Percentiles rank a stretch among this genome's conserved stretches.
Conservation (phyloP, 2,797 vertebrate species). For the Sebastes nivosus region DNA sequence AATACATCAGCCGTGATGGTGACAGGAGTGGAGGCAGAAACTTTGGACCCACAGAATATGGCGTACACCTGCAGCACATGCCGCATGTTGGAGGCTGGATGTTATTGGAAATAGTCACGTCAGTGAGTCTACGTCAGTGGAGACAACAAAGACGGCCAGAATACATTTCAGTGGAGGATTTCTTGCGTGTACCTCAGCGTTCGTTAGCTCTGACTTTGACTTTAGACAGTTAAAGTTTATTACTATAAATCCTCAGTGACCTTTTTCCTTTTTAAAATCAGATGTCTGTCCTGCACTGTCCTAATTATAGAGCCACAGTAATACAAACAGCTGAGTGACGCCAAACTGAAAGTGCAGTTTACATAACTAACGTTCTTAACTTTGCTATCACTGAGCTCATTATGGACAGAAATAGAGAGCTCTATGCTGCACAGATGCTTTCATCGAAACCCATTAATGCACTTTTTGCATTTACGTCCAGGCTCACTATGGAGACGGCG, state of each 20-base stretch:
- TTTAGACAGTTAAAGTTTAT: constrained; percentile 19
- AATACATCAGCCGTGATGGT: constrained; percentile 12
- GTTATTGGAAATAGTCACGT: neutral
- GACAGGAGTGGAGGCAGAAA: constrained; percentile 19
- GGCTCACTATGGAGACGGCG: neutral
- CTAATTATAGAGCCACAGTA: constrained; percentile 42
- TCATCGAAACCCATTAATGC: constrained; percentile 53
- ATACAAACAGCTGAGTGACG: constrained; percentile 35
- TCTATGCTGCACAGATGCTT: constrained; percentile 27
- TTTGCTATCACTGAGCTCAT: constrained; percentile 56
- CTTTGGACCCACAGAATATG: constrained; percentile 29
- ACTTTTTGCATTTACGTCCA: constrained; percentile 34
- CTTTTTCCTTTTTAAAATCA: constrained; percentile 28
- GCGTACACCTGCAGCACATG: constrained; percentile 16
- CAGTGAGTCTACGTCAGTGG: neutral
- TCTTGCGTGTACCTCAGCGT: neutral
- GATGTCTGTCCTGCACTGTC: constrained; percentile 8
- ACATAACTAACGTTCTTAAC: constrained; percentile 37
- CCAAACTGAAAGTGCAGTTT: constrained; percentile 48
- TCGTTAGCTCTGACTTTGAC: neutral
- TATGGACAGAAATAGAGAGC: constrained; percentile 47
- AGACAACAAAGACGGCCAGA: neutral
- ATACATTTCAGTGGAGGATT: neutral
- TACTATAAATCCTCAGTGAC: constrained; percentile 34
- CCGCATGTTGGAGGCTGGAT: neutral